These are phyloP conservation scores for Mimas tiliae DNA, from an alignment of 2,888 invertebrate genomes.

Conservation along the genomic window DNA sequence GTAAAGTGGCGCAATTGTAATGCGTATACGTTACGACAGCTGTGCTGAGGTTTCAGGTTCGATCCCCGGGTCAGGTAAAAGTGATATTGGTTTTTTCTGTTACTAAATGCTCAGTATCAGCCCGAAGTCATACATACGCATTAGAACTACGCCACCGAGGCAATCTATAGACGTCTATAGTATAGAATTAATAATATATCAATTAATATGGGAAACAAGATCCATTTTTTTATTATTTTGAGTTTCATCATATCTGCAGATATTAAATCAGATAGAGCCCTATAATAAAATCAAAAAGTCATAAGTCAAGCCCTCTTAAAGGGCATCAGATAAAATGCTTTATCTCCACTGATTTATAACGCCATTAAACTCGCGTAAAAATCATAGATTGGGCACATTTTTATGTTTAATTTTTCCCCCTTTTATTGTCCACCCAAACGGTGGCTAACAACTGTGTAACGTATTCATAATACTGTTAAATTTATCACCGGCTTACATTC, in stretches of 20 bases:
- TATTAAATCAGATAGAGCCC: conserved; percentile 11
- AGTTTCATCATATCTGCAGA: conserved; percentile 9
- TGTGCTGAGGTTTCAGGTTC: too few species aligned
- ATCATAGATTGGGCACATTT: conserved; percentile 60
- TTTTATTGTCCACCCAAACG: conserved; percentile 48
- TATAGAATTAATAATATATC: too few species aligned
- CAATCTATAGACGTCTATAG: too few species aligned
- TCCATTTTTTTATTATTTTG: background rate
- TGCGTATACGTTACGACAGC: too few species aligned
- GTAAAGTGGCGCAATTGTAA: too few species aligned
- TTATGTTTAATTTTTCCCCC: conserved; percentile 58
- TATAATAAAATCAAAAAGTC: conserved; percentile 56
- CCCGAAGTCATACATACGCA: too few species aligned
- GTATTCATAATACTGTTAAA: conserved; percentile 25
- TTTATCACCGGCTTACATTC: conserved; percentile 24
- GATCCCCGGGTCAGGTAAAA: too few species aligned
- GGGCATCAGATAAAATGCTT: conserved; percentile 56
- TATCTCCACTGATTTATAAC: conserved; percentile 68
- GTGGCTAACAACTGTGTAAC: conserved; percentile 21
- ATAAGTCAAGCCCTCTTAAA: conserved; percentile 46
- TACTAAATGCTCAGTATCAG: too few species aligned
- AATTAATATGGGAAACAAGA: too few species aligned
- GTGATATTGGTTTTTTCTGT: too few species aligned
- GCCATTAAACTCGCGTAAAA: conserved; percentile 67
- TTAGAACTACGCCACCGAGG: too few species aligned